Conservation (phyloP, 2,888 invertebrate species). For the Ornithoptera priamus region DNA sequence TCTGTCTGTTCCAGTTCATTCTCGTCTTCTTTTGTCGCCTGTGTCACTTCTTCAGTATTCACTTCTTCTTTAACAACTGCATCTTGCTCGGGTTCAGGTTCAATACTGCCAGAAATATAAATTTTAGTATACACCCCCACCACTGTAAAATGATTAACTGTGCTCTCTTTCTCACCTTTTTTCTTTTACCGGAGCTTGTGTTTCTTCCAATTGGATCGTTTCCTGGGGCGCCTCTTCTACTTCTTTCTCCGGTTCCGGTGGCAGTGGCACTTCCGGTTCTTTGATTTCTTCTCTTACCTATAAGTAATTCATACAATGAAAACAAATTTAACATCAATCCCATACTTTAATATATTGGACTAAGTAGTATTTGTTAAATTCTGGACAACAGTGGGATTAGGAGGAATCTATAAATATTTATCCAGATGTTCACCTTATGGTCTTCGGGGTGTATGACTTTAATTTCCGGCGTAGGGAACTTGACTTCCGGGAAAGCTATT, state of each 20-base stretch:
- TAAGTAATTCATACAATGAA: background rate
- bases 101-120: background rate
- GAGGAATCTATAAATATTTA: background rate
- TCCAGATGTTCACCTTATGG: constrained; percentile 45
- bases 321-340: no score
- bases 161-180: background rate
- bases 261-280: constrained; percentile 13
- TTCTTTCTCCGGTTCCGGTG: constrained; percentile 15
- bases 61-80: constrained; percentile 18
- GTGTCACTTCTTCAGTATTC: background rate
- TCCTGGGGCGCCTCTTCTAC: constrained; percentile 2
- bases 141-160: no score
- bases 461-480: constrained; percentile 71
- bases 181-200: constrained; percentile 1
- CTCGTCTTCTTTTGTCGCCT: background rate
- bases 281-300: constrained; percentile 23
- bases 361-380: no score
- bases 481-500: constrained; percentile 66
- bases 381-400: no score
- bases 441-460: constrained; percentile 66
- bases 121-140: background rate
- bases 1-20: constrained; percentile 6
- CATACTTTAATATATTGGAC: no score
- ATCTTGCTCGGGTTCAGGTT: background rate
- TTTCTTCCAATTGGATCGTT: constrained; percentile 6